phyloP scores from a whole-genome alignment of 1,140 invertebrate species.

The Philotrypesis tridentata region DNA sequence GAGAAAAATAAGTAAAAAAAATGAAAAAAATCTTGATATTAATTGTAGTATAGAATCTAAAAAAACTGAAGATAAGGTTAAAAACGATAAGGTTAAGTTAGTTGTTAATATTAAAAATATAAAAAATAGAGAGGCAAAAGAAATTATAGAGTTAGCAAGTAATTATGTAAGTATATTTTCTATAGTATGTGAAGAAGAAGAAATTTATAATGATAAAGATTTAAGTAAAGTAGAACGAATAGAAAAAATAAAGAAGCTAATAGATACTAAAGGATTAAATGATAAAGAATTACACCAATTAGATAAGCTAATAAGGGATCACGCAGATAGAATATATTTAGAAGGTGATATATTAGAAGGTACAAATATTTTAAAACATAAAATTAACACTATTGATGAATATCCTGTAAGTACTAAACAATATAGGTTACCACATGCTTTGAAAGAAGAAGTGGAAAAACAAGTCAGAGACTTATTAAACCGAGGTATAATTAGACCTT shows the following conservation, averaged over 20 bases:
- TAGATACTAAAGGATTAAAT: neutral
- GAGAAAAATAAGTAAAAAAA: too few relatives aligned
- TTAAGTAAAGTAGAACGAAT: neutral
- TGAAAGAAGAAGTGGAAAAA: neutral
- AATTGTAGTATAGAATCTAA: too few relatives aligned
- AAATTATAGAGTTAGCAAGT: too few relatives aligned
- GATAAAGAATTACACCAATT: neutral
- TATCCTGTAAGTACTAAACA: neutral
- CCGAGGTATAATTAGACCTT: neutral
- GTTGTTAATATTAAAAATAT: too few relatives aligned
- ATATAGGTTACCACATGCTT: neutral
- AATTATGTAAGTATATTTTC: neutral
- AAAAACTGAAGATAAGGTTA: too few relatives aligned
- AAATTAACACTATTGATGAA: neutral
- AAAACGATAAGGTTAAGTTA: too few relatives aligned
- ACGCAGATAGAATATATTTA: neutral
- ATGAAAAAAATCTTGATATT: too few relatives aligned
- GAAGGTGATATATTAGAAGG: neutral
- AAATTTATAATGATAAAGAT: neutral
- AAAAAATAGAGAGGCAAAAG: too few relatives aligned
- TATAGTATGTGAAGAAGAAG: neutral
- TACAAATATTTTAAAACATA: neutral
- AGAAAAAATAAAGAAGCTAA: neutral
- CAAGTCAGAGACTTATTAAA: neutral
- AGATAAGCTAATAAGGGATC: neutral